phyloP scores from a whole-genome alignment of 2,113 vertebrate genomes.

The Vulpes vulpes region DNA sequence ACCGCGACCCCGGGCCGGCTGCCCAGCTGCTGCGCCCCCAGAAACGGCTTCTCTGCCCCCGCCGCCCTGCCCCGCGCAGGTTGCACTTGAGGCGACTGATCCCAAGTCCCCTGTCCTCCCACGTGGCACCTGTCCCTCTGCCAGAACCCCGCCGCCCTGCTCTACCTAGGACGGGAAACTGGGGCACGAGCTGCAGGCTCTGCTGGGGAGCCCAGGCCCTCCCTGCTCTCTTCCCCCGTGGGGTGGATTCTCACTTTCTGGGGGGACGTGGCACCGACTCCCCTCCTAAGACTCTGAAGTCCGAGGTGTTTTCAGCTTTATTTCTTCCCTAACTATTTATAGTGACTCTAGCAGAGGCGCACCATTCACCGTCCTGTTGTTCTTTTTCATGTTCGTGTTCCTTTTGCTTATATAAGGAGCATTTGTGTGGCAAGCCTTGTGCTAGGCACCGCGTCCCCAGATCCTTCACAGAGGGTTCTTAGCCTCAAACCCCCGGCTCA shows the following conservation, averaged over 20 bases:
- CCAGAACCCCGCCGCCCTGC: conserved; percentile 48
- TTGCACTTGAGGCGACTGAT: neutral
- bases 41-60: neutral
- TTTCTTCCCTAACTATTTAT: neutral
- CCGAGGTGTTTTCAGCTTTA: neutral
- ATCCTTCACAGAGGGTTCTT: neutral
- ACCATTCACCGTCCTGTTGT: neutral
- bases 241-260: neutral
- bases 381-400: neutral
- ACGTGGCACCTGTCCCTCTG: conserved; percentile 54
- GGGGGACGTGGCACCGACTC: neutral
- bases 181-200: conserved; percentile 56
- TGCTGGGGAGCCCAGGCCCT: conserved; percentile 22
- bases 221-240: neutral
- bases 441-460: neutral
- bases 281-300: neutral
- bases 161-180: conserved; percentile 69
- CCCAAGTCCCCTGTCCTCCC: conserved; percentile 37
- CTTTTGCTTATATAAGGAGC: conserved; percentile 41
- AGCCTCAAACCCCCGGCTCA: neutral
- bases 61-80: neutral
- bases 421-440: neutral
- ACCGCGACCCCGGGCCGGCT: conserved; percentile 2
- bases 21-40: neutral
- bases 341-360: neutral